Conservation (phyloP, 2,797 vertebrate genomes). For the Acridotheres tristis region DNA sequence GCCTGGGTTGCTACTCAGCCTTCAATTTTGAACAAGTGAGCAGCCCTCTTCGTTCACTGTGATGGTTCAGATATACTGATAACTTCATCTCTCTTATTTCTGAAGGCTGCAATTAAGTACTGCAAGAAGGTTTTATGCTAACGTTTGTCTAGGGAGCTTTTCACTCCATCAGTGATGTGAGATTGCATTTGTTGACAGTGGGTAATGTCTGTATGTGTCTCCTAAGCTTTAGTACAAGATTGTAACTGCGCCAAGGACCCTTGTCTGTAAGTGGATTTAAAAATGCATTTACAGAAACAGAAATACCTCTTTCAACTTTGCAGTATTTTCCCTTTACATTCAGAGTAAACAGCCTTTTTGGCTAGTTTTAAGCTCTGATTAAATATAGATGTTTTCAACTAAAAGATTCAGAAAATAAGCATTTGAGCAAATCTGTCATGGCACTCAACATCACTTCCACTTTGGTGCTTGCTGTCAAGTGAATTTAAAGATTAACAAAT, state of each 20-base stretch:
- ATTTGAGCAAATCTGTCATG: constrained; percentile 33
- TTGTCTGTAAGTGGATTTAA: constrained; percentile 39
- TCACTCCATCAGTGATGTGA: constrained; percentile 27
- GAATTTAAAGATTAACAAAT: constrained; percentile 55
- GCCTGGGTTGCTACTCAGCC: background rate
- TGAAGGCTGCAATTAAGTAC: constrained; percentile 45
- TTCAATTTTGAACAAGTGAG: background rate
- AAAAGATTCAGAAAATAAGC: constrained; percentile 19
- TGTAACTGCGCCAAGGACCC: constrained; percentile 42
- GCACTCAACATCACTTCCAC: constrained; percentile 2
- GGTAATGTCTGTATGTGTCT: constrained; percentile 59
- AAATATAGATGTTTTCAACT: constrained; percentile 40
- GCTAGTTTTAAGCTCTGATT: constrained; percentile 16
- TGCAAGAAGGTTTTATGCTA: constrained; percentile 41
- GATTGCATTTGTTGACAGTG: constrained; percentile 38
- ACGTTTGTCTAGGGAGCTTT: constrained; percentile 56
- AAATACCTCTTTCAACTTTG: constrained; percentile 29
- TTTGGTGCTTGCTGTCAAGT: constrained; percentile 25
- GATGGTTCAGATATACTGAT: background rate
- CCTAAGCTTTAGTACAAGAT: constrained; percentile 27
- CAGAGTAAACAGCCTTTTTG: constrained; percentile 24
- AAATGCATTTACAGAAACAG: constrained; percentile 43
- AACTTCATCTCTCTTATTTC: constrained; percentile 16
- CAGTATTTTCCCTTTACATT: background rate
- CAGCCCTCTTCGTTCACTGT: background rate